phyloP scores from a whole-genome alignment of 2,797 vertebrate species.

The Paedocypris micromegethes region DNA sequence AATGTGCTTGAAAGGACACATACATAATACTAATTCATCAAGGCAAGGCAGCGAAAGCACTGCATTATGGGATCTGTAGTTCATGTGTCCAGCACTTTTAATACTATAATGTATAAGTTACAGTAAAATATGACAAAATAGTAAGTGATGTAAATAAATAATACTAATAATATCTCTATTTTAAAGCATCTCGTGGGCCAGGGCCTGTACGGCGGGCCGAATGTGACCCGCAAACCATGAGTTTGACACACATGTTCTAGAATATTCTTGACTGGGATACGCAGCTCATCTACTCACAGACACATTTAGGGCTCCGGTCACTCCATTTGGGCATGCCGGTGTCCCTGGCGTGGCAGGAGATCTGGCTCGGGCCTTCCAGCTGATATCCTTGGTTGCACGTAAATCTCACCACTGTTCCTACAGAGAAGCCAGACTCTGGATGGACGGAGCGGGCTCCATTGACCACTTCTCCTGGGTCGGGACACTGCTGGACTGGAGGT shows the following conservation, averaged over 20 bases:
- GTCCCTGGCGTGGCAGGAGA: conserved; percentile 86
- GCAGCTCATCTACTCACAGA: conserved; percentile 73
- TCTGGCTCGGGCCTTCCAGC: conserved; percentile 80
- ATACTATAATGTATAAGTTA: too few species aligned
- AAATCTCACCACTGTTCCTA: conserved; percentile 84
- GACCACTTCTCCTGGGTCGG: conserved; percentile 84
- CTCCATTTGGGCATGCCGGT: conserved; percentile 90
- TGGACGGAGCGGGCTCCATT: conserved; percentile 81
- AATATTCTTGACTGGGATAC: background rate
- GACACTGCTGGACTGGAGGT: conserved; percentile 80
- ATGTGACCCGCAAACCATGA: too few species aligned
- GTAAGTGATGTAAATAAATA: too few species aligned
- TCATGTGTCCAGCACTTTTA: too few species aligned
- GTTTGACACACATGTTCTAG: background rate
- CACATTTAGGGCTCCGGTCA: conserved; percentile 87
- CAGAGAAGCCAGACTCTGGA: conserved; percentile 79
- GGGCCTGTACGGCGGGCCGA: too few species aligned
- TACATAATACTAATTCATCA: too few species aligned
- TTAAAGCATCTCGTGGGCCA: too few species aligned
- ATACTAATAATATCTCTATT: too few species aligned
- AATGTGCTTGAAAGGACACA: too few species aligned
- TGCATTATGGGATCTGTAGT: too few species aligned
- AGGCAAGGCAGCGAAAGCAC: too few species aligned
- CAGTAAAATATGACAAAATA: too few species aligned
- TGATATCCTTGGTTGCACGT: conserved; percentile 88